These are phyloP conservation scores for Agrochola macilenta DNA, from an alignment of 2,888 invertebrate genomes.

Conservation along the genomic window DNA sequence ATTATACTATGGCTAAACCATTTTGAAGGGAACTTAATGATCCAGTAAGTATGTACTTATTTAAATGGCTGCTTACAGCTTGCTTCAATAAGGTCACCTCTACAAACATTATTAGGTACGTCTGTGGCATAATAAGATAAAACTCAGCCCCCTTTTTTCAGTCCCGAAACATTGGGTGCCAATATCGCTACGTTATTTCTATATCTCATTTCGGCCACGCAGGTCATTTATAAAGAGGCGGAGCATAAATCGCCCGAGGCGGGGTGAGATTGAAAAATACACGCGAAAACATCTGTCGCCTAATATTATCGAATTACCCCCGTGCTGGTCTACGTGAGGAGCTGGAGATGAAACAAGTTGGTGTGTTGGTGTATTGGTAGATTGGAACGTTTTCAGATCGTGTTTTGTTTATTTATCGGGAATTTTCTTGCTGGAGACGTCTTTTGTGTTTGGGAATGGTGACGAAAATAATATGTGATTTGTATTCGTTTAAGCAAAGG, in stretches of 20 bases:
- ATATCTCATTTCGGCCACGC: conserved; percentile 67
- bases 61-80: neutral
- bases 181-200: conserved; percentile 62
- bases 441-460: neutral
- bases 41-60: neutral
- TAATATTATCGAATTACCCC: conserved; percentile 85
- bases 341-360: conserved; percentile 68
- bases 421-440: neutral
- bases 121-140: conserved; percentile 27
- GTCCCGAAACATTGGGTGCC: conserved; percentile 54
- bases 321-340: conserved; percentile 80
- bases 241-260: conserved; percentile 65
- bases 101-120: conserved; percentile 1
- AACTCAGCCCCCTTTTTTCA: conserved; percentile 33
- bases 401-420: conserved; percentile 43
- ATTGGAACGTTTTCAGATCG: conserved; percentile 51
- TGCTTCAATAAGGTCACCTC: neutral
- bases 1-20: no score
- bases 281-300: conserved; percentile 80
- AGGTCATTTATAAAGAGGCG: conserved; percentile 68
- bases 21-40: no score
- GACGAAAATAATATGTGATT: neutral
- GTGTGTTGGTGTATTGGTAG: conserved; percentile 64
- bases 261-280: conserved; percentile 82
- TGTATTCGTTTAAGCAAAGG: neutral